Evolutionary conservation across 2,888 invertebrate species (phyloP), one percentile per base, ranked within the genome.

Genomic region (Cistogaster globosa): DNA sequence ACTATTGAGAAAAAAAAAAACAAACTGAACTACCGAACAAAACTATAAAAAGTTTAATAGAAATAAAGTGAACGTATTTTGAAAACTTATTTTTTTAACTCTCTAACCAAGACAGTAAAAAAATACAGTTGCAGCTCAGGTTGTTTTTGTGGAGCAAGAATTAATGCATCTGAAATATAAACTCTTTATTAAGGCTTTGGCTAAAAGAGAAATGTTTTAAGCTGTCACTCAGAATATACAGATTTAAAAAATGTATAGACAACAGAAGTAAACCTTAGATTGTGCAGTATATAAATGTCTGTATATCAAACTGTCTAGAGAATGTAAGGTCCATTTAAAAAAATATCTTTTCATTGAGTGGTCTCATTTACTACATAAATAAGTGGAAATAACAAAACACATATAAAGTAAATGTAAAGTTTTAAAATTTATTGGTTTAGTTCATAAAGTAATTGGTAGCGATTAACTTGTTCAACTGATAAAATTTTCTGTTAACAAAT

Each of bases 1-100:
- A 6, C 9, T 58, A 48, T 38, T 65, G 8, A 58, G 14, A 36
- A 48, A 9, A 63, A 63, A 48, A 60, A 32, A 32, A 22, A 58
- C 48, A n/a, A 58, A 53, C 26, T 4, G 4, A 26, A 42, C 42
- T 42, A 48, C 45, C n/a, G 36, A 45, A 38, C 7, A 38, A 63
- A 65, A 36, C 16, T 38, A 45, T 32, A 16, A 51, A 58, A 51
- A 60, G 0, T 12, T 1, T 2, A 48, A 7, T n/a, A 60, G 20
- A 51, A 67, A 32, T 67, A 11, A 80, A 74, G 74, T 74, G 80
- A 80, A 74, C 72, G 79, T 72, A 62, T 20, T 51, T 57, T 57
- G 16, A 20, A 63, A 65, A 65, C 9, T n/a, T 3, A n/a, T 0
- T 48, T 63, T 26, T 71, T 38, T 12, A 42, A 53, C 14, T 53